A percentile compares a stretch with the other conserved stretches of the same genome.
Evolutionary conservation across 2,797 vertebrate genomes (phyloP).

Genomic region (Rhinatrema bivittatum): DNA sequence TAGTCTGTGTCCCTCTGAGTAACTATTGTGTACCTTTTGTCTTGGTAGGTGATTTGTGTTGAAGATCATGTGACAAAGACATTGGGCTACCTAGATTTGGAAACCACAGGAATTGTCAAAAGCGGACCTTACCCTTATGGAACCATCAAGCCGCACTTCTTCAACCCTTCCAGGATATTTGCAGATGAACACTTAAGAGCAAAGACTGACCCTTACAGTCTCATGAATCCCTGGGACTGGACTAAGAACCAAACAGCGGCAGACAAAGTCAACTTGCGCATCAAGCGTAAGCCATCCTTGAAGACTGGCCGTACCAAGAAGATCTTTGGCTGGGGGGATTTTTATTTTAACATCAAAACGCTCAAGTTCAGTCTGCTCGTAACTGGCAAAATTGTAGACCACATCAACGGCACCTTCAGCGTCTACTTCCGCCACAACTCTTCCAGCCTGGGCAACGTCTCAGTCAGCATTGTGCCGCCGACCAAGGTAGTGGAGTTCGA

Average conservation of each 20-base stretch:
- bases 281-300: conserved; percentile 76
- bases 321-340: conserved; percentile 95
- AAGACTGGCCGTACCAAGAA: conserved; percentile 87
- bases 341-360: conserved; percentile 92
- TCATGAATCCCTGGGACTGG: conserved; percentile 72
- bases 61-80: conserved; percentile 65
- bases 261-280: conserved; percentile 57
- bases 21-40: too few relatives aligned
- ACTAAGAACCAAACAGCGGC: conserved; percentile 72
- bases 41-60: conserved; percentile 68
- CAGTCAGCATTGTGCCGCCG: conserved; percentile 90
- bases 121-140: conserved; percentile 62
- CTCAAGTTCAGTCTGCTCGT: conserved; percentile 90
- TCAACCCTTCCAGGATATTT: conserved; percentile 60
- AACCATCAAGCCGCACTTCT: conserved; percentile 58
- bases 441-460: conserved; percentile 89
- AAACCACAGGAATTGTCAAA: conserved; percentile 61
- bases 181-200: conserved; percentile 59
- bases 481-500: conserved; percentile 90
- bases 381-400: conserved; percentile 94
- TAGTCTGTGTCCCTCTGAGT: too few relatives aligned
- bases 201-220: conserved; percentile 52
- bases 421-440: conserved; percentile 97
- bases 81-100: conserved; percentile 73
- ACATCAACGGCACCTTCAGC: conserved; percentile 94